These are phyloP conservation scores for Phrynocephalus forsythii DNA, from an alignment of 2,797 vertebrate species.

Conservation along the genomic window DNA sequence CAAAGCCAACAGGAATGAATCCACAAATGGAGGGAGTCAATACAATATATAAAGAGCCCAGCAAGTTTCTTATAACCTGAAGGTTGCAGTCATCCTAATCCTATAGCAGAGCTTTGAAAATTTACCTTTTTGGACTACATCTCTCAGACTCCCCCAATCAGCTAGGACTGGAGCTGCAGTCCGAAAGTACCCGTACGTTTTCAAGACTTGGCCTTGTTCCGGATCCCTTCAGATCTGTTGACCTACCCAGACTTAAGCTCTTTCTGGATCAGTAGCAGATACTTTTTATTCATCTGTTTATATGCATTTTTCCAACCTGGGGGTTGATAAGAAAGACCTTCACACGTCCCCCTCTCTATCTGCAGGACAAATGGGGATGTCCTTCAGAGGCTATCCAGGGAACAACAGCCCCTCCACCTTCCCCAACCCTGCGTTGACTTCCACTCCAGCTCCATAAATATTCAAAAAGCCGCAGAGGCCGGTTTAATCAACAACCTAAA, in stretches of 20 bases:
- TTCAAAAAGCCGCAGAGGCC: not conserved
- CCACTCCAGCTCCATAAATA: slow-evolving; percentile 16
- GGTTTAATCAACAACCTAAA: slow-evolving; percentile 29
- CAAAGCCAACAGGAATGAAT: too few species aligned
- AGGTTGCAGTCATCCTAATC: too few species aligned
- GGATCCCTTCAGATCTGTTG: too few species aligned
- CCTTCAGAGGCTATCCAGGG: not conserved
- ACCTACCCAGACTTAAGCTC: not conserved
- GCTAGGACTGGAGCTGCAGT: not conserved
- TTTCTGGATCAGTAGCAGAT: not conserved
- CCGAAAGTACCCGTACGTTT: too few species aligned
- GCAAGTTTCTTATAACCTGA: too few species aligned
- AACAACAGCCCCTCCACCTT: not conserved
- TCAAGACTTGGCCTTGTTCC: too few species aligned
- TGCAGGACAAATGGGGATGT: not conserved
- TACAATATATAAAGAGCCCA: too few species aligned
- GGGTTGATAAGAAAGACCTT: not conserved
- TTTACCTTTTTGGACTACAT: not conserved
- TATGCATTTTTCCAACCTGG: not conserved
- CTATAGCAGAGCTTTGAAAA: too few species aligned
- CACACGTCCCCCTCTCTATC: not conserved
- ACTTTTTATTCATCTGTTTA: not conserved
- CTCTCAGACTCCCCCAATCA: not conserved
- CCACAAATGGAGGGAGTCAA: too few species aligned
- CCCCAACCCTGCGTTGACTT: not conserved